phyloP scores from a whole-genome alignment of 2,888 invertebrate genomes.

The Brachyopa scutellaris region DNA sequence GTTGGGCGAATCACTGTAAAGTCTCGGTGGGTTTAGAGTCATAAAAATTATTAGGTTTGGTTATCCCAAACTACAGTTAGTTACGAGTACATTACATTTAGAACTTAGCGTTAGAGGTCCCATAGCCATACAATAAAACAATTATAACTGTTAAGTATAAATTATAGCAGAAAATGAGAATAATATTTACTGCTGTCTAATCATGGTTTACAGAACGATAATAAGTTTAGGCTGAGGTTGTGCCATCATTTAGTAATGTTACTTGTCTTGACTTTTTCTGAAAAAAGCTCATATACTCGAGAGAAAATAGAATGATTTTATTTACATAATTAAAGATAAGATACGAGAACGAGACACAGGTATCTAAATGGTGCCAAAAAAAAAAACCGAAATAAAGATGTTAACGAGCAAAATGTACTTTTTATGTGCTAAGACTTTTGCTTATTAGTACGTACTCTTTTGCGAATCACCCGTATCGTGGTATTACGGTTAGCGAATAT shows the following conservation, averaged over 20 bases:
- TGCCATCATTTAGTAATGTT: slow-evolving; percentile 37
- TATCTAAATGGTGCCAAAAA: too few relatives aligned
- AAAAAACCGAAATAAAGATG: too few relatives aligned
- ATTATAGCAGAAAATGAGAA: slow-evolving; percentile 26
- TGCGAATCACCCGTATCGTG: too few relatives aligned
- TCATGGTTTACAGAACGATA: slow-evolving; percentile 30
- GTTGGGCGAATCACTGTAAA: slow-evolving; percentile 35
- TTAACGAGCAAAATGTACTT: too few relatives aligned
- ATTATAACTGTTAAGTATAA: slow-evolving; percentile 20
- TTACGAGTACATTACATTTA: slow-evolving; percentile 17
- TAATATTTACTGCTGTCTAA: slow-evolving; percentile 31
- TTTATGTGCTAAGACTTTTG: too few relatives aligned
- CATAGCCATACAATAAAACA: too few relatives aligned
- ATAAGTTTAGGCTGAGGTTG: slow-evolving; percentile 19
- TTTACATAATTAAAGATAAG: slow-evolving; percentile 39
- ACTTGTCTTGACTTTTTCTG: neutral
- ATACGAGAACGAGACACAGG: too few relatives aligned
- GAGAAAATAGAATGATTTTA: slow-evolving; percentile 45
- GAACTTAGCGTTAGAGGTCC: too few relatives aligned
- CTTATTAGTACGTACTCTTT: too few relatives aligned
- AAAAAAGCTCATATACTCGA: slow-evolving; percentile 5
- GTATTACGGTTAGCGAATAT: too few relatives aligned
- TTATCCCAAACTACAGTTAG: slow-evolving; percentile 16
- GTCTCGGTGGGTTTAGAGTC: slow-evolving; percentile 29
- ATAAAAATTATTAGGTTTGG: slow-evolving; percentile 36